Conservation (phyloP, 2,797 vertebrate species). For the Orientallactaga sibirica region DNA sequence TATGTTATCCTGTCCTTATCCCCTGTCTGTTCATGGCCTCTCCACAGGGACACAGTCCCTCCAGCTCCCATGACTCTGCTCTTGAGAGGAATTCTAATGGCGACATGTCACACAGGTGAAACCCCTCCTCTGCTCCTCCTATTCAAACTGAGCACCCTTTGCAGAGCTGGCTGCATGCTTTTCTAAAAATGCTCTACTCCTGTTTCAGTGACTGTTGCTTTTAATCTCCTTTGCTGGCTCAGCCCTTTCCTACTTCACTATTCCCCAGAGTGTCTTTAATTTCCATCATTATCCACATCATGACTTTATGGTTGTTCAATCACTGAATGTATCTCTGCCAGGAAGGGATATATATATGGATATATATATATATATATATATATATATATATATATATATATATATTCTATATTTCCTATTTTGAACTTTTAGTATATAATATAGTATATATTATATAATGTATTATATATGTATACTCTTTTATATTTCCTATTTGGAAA, state of each 20-base stretch:
- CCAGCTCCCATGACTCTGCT: too few relatives aligned
- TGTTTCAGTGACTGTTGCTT: neutral
- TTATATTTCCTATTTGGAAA: neutral
- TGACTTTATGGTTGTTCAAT: neutral
- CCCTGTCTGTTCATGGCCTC: neutral
- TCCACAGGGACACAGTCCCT: neutral
- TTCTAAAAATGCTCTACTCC: neutral
- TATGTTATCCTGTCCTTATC: neutral
- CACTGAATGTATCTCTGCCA: too few relatives aligned
- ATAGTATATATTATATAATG: too few relatives aligned
- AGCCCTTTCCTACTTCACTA: neutral
- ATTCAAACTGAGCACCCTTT: neutral
- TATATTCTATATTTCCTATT: too few relatives aligned
- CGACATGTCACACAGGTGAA: accelerated
- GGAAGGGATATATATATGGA: too few relatives aligned
- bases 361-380: too few relatives aligned
- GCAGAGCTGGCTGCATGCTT: neutral
- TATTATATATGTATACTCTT: neutral
- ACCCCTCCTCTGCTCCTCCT: accelerated
- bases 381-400: too few relatives aligned
- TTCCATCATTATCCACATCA: neutral
- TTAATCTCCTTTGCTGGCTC: neutral
- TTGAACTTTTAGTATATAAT: too few relatives aligned
- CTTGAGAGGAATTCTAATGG: neutral
- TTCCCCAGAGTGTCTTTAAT: neutral